phyloP scores from a whole-genome alignment of 2,113 vertebrate species.

The Nanorana parkeri region DNA sequence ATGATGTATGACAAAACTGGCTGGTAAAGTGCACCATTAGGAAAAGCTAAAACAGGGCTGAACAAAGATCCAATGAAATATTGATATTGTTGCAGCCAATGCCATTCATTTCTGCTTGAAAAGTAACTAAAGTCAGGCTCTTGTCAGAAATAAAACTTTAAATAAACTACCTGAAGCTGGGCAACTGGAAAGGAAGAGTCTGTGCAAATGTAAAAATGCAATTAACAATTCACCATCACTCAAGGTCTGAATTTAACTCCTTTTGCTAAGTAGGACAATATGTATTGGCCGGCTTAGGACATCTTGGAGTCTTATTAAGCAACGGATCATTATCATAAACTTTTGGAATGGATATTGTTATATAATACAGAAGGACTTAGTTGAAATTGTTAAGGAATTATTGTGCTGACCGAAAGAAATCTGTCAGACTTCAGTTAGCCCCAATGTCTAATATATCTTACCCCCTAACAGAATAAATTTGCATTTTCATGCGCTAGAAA shows the following conservation, averaged over 20 bases:
- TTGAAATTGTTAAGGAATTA: no score
- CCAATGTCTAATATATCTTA: no score
- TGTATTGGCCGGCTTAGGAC: no score
- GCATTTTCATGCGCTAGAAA: no score
- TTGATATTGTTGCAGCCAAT: conserved; percentile 71
- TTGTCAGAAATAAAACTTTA: conserved; percentile 57
- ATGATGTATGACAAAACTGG: conserved; percentile 84
- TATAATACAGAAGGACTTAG: no score
- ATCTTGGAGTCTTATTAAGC: no score
- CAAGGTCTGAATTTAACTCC: background rate
- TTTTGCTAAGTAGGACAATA: no score
- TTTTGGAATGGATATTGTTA: no score
- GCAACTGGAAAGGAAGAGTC: background rate
- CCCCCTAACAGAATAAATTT: no score
- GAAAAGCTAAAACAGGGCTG: conserved; percentile 75
- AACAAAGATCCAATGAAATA: conserved; percentile 75
- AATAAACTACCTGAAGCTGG: conserved; percentile 43
- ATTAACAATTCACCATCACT: conserved; percentile 9
- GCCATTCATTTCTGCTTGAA: conserved; percentile 60
- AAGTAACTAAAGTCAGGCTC: conserved; percentile 59
- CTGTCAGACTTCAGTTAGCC: no score
- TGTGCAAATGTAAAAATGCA: background rate
- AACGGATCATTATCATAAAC: no score
- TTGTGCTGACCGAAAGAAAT: no score
- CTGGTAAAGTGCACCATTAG: conserved; percentile 90